These are phyloP conservation scores for Drosophila triauraria DNA, from an alignment of 1,140 invertebrate genomes.

Conservation along the genomic window DNA sequence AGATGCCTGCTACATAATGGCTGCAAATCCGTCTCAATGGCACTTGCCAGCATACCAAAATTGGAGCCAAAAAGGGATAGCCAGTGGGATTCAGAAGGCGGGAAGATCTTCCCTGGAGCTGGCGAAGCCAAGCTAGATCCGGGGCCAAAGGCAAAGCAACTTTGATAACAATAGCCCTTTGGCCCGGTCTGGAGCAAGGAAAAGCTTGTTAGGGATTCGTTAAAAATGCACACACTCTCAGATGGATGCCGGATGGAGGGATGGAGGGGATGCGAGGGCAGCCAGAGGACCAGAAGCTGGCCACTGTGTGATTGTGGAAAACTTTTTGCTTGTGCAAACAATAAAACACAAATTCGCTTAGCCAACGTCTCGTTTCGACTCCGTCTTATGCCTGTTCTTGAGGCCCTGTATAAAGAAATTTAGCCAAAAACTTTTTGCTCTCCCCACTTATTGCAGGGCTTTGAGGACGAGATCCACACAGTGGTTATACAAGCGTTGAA, in stretches of 20 bases:
- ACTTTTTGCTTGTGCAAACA: slow-evolving; percentile 82
- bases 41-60: slow-evolving; percentile 61
- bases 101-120: slow-evolving; percentile 52
- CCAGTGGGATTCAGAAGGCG: not conserved
- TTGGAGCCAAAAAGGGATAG: slow-evolving; percentile 35
- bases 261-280: not conserved
- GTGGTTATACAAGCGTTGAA: slow-evolving; percentile 85
- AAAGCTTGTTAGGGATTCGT: slow-evolving; percentile 82
- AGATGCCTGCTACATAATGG: slow-evolving; percentile 77
- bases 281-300: slow-evolving; percentile 18
- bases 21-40: slow-evolving; percentile 81
- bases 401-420: slow-evolving; percentile 70
- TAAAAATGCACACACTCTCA: slow-evolving; percentile 74
- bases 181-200: slow-evolving; percentile 51
- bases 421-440: slow-evolving; percentile 55
- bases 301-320: slow-evolving; percentile 60
- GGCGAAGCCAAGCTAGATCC: slow-evolving; percentile 7
- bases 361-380: slow-evolving; percentile 37
- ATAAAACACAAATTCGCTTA: slow-evolving; percentile 84
- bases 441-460: slow-evolving; percentile 85
- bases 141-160: slow-evolving; percentile 61
- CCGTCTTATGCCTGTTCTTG: slow-evolving; percentile 58
- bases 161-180: slow-evolving; percentile 80
- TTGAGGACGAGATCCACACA: slow-evolving; percentile 87
- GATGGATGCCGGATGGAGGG: slow-evolving; percentile 35